A percentile compares a stretch with the other conserved stretches of the same genome.
Conservation (phyloP, 1,140 invertebrate species). For the Eumeta japonica region DNA sequence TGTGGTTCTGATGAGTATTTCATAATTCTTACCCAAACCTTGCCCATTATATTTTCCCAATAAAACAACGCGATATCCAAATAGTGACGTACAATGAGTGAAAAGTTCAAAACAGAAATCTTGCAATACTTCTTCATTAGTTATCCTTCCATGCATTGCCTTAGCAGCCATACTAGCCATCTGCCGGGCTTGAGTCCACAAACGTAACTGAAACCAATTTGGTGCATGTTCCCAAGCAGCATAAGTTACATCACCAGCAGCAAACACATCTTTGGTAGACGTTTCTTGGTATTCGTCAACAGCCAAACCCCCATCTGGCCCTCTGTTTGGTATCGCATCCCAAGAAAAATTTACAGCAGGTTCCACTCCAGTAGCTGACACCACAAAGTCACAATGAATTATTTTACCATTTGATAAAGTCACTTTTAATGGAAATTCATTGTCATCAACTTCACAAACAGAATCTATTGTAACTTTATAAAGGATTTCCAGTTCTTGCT, state of each 20-base stretch:
- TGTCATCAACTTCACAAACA: conserved; percentile 38
- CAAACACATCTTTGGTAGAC: conserved; percentile 77
- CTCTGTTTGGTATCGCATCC: conserved; percentile 59
- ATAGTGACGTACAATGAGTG: conserved; percentile 92
- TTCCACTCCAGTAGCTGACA: conserved; percentile 93
- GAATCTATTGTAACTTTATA: conserved; percentile 72
- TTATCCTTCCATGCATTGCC: conserved; percentile 74
- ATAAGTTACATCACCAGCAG: conserved; percentile 91
- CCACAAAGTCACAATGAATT: conserved; percentile 85
- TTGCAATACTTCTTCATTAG: conserved; percentile 67
- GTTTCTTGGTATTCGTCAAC: conserved; percentile 89
- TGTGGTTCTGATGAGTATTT: conserved; percentile 84
- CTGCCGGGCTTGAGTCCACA: conserved; percentile 97
- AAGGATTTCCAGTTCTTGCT: conserved; percentile 57
- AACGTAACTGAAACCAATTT: conserved; percentile 95
- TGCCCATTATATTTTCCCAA: conserved; percentile 95
- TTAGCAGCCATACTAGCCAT: conserved; percentile 95
- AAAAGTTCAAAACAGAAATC: conserved; percentile 98
- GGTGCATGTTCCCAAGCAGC: conserved; percentile 73
- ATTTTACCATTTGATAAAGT: conserved; percentile 73
- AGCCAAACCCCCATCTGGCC: conserved; percentile 72
- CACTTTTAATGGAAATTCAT: conserved; percentile 71
- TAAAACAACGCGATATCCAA: conserved; percentile 92
- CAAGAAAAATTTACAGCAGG: conserved; percentile 66
- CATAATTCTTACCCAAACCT: conserved; percentile 78